These are phyloP conservation scores for Sarcophilus harrisii DNA, from an alignment of 2,797 vertebrate genomes.

Conservation along the genomic window DNA sequence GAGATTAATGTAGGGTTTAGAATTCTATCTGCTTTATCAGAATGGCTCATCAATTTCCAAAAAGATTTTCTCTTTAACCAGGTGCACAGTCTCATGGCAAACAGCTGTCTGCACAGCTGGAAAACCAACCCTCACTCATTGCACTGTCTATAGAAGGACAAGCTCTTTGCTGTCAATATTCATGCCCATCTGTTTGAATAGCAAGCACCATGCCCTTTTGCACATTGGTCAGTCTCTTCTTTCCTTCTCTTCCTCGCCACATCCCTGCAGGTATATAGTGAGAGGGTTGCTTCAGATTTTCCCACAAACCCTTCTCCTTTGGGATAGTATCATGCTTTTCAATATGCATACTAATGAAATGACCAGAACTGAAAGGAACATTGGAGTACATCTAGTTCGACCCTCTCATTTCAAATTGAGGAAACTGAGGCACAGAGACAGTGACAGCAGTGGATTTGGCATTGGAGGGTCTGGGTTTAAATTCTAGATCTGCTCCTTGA, in stretches of 20 bases:
- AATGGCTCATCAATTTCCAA: slow-evolving; percentile 61
- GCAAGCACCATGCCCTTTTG: background rate
- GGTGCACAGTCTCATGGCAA: slow-evolving; percentile 60
- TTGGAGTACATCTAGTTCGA: background rate
- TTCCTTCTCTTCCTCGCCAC: background rate
- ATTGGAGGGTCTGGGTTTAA: background rate
- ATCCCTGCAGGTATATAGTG: background rate
- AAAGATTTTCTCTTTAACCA: slow-evolving; percentile 63
- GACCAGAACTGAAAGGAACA: background rate
- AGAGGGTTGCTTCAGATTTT: background rate
- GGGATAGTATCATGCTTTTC: background rate
- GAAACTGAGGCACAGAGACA: slow-evolving; percentile 2
- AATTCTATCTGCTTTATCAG: slow-evolving; percentile 55
- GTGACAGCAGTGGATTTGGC: background rate
- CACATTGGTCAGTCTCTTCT: slow-evolving; percentile 10
- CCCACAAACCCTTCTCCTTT: background rate
- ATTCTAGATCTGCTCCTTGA: background rate
- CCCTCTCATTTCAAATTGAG: background rate
- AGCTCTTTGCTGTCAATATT: slow-evolving; percentile 55
- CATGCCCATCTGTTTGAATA: slow-evolving; percentile 68
- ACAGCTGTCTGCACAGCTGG: slow-evolving; percentile 74
- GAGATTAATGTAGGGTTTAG: slow-evolving; percentile 47
- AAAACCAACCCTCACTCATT: slow-evolving; percentile 34
- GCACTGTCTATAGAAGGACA: background rate
- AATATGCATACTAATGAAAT: background rate